These are phyloP conservation scores for Volucella inflata DNA, from an alignment of 2,888 invertebrate genomes.

Conservation along the genomic window DNA sequence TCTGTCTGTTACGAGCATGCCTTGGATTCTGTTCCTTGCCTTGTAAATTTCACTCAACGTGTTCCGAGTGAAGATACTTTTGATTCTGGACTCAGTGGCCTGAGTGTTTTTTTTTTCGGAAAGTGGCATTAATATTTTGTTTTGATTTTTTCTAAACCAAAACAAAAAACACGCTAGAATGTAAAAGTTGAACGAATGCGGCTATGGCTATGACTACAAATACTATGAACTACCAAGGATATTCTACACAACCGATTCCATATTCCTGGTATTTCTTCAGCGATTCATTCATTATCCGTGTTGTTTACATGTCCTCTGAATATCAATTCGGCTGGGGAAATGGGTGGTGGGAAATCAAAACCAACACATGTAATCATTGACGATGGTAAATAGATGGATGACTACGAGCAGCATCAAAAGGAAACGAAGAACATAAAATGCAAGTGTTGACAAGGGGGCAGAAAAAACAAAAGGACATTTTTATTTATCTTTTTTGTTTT, in stretches of 20 bases:
- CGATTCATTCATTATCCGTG: constrained; percentile 66
- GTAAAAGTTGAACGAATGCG: constrained; percentile 15
- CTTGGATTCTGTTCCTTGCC: constrained; percentile 15
- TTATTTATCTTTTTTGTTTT: background rate
- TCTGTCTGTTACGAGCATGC: constrained; percentile 51
- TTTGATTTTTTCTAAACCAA: constrained; percentile 25
- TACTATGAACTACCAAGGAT: too few species aligned
- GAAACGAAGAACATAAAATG: constrained; percentile 51
- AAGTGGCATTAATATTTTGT: constrained; percentile 51
- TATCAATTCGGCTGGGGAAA: constrained; percentile 53
- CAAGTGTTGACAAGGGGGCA: constrained; percentile 59
- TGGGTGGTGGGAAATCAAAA: constrained; percentile 42
- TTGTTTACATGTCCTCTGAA: constrained; percentile 72
- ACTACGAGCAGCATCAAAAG: constrained; percentile 24
- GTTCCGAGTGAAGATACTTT: constrained; percentile 66
- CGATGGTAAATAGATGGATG: constrained; percentile 32
- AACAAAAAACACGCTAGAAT: constrained; percentile 26
- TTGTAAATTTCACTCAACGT: constrained; percentile 65
- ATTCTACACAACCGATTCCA: constrained; percentile 21
- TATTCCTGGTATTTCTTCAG: constrained; percentile 35
- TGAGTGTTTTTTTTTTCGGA: constrained; percentile 32
- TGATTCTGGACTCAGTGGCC: constrained; percentile 34
- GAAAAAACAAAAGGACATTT: constrained; percentile 14
- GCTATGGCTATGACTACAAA: background rate
- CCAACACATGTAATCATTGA: constrained; percentile 56